phyloP scores from a whole-genome alignment of 1,140 invertebrate species.

The Apocrypta bakeri region DNA sequence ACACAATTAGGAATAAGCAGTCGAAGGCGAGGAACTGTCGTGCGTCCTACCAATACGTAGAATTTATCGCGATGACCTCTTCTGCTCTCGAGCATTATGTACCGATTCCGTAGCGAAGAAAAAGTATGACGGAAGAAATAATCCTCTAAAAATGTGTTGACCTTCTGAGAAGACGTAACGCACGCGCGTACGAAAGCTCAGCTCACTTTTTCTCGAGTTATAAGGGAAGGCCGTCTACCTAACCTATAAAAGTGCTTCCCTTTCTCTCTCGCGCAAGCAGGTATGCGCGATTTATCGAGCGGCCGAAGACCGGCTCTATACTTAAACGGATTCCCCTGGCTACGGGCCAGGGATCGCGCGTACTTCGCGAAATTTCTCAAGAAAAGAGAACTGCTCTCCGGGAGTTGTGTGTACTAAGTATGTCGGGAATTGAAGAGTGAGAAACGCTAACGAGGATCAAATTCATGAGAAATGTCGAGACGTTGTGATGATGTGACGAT shows the following conservation, averaged over 20 bases:
- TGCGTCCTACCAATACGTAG: not conserved
- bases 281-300: slow-evolving; percentile 29
- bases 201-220: not conserved
- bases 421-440: not conserved
- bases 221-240: slow-evolving; percentile 33
- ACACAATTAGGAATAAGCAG: slow-evolving; percentile 19
- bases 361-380: not conserved
- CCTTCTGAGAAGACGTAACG: slow-evolving; percentile 30
- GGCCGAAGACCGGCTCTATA: slow-evolving; percentile 18
- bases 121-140: not conserved
- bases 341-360: slow-evolving; percentile 9
- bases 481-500: no score
- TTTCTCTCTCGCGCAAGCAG: not conserved
- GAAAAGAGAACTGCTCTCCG: not conserved
- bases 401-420: not conserved
- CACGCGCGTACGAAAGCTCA: slow-evolving; percentile 21
- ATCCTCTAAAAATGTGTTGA: slow-evolving; percentile 45
- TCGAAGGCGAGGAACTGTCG: not conserved
- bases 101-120: not conserved
- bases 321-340: slow-evolving; percentile 44
- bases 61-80: slow-evolving; percentile 2
- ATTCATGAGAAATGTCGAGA: no score
- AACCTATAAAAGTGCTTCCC: slow-evolving; percentile 25
- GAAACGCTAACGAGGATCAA: not conserved
- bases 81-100: not conserved